phyloP scores from a whole-genome alignment of 1,140 invertebrate genomes.

The Nautilus pompilius region DNA sequence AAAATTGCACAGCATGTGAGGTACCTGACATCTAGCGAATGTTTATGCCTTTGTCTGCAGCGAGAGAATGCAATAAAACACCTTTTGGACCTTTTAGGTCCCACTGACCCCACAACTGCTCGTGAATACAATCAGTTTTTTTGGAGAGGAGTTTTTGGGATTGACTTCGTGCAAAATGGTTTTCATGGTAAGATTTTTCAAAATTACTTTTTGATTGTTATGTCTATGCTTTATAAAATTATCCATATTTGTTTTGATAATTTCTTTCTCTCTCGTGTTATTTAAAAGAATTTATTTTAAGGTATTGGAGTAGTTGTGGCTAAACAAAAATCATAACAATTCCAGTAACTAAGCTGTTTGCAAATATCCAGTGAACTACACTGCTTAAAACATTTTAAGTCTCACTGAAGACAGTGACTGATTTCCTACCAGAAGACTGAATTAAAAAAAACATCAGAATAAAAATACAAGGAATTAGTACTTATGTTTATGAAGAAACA shows the following conservation, averaged over 20 bases:
- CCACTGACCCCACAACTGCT: constrained; percentile 39
- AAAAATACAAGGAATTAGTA: too few relatives aligned
- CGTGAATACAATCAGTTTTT: constrained; percentile 39
- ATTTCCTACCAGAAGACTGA: too few relatives aligned
- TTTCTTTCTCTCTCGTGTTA: neutral
- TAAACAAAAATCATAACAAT: neutral
- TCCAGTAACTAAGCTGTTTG: neutral
- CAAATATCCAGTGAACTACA: neutral
- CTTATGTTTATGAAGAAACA: too few relatives aligned
- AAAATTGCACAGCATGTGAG: constrained; percentile 22
- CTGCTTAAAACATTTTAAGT: too few relatives aligned
- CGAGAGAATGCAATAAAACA: constrained; percentile 47
- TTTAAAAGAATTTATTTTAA: neutral
- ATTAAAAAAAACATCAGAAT: too few relatives aligned
- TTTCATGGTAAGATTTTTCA: constrained; percentile 34
- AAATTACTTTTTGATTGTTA: neutral
- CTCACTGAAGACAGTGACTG: too few relatives aligned
- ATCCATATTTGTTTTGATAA: neutral
- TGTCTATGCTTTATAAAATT: neutral
- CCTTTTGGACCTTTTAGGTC: constrained; percentile 41
- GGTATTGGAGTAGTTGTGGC: too few relatives aligned
- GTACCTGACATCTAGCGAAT: constrained; percentile 35
- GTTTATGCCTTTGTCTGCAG: constrained; percentile 31
- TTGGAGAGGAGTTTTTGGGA: constrained; percentile 48
- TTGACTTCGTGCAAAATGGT: constrained; percentile 33